A percentile compares a stretch with the other conserved stretches of the same genome.
phyloP scores from a whole-genome alignment of 2,797 vertebrate species.

The Myoxocephalus aenaeus region DNA sequence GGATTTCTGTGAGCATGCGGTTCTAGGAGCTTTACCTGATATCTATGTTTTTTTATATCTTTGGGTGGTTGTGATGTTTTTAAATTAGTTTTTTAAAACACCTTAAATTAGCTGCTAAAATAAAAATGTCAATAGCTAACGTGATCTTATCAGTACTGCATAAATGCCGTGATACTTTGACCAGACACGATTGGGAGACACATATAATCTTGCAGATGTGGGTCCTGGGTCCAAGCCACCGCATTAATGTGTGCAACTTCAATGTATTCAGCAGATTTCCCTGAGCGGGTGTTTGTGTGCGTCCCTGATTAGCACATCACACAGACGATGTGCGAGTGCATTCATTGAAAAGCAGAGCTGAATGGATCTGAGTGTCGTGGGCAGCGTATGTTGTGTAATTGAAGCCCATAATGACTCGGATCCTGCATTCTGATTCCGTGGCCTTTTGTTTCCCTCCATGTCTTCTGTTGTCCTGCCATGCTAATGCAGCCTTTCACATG shows the following conservation, averaged over 20 bases:
- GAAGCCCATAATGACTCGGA: constrained; percentile 73
- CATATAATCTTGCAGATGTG: constrained; percentile 8
- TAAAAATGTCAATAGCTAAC: background rate
- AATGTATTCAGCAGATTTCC: constrained; percentile 43
- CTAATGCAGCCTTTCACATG: constrained; percentile 73
- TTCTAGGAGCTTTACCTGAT: no score
- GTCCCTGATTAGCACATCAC: constrained; percentile 79
- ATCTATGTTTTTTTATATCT: no score
- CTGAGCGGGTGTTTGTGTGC: constrained; percentile 18
- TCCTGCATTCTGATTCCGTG: constrained; percentile 70
- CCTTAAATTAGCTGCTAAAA: background rate
- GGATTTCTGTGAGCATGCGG: no score
- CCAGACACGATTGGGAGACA: background rate
- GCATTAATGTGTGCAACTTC: constrained; percentile 5
- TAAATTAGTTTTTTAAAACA: no score
- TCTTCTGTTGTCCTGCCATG: constrained; percentile 71
- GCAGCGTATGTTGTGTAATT: constrained; percentile 67
- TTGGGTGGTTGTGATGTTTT: no score
- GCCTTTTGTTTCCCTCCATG: constrained; percentile 68
- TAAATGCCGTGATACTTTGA: background rate
- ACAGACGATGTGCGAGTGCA: constrained; percentile 61
- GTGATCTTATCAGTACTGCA: background rate
- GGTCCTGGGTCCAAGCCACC: background rate
- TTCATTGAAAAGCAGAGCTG: constrained; percentile 65
- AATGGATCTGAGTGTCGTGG: constrained; percentile 62